phyloP scores from a whole-genome alignment of 53 echinoderm and acorn worm genomes.

The Echinometra lucunter region DNA sequence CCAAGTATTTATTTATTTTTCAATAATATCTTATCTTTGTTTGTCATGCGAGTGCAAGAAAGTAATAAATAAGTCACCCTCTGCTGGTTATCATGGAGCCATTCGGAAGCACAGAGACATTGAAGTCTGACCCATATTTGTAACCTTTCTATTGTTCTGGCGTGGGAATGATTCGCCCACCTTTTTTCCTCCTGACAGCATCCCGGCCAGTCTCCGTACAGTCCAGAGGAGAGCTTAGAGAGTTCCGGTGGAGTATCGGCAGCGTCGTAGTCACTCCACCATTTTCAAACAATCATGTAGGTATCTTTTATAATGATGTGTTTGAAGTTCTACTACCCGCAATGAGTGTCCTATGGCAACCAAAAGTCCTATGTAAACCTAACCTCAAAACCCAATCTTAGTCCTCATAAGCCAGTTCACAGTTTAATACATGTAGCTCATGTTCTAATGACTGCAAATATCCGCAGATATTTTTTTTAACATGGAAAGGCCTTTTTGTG shows the following conservation, averaged over 20 bases:
- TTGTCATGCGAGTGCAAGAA: background rate
- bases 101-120: background rate
- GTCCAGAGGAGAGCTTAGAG: constrained; percentile 90
- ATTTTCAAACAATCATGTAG: constrained; percentile 57
- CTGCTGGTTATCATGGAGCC: background rate
- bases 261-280: constrained; percentile 71
- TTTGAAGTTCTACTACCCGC: too few relatives aligned
- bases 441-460: too few relatives aligned
- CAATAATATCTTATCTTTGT: background rate
- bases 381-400: too few relatives aligned
- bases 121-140: background rate
- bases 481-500: too few relatives aligned
- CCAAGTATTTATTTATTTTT: too few relatives aligned
- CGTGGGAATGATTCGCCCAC: background rate
- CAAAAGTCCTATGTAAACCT: too few relatives aligned
- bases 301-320: background rate
- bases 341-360: too few relatives aligned
- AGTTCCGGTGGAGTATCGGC: constrained; percentile 81
- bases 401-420: too few relatives aligned
- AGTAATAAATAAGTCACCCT: too few relatives aligned
- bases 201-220: constrained; percentile 81
- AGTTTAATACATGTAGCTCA: too few relatives aligned
- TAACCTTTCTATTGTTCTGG: background rate
- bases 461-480: too few relatives aligned
- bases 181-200: background rate